phyloP scores from a whole-genome alignment of 2,888 invertebrate genomes.

The Hemistola chrysoprasaria region DNA sequence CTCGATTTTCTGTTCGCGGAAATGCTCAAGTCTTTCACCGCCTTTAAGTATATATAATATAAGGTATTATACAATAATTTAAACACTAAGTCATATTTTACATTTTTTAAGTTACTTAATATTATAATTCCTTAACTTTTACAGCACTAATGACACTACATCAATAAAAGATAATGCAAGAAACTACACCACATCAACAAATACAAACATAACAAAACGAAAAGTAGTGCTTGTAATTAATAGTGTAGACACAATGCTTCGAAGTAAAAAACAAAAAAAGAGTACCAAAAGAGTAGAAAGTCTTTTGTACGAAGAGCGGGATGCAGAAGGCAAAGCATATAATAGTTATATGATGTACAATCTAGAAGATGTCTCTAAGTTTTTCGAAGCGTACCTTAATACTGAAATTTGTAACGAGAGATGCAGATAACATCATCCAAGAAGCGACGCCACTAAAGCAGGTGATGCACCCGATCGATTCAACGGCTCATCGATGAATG shows the following conservation, averaged over 20 bases:
- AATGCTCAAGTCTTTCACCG: too few species aligned
- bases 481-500: conserved; percentile 15
- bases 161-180: too few species aligned
- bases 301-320: conserved; percentile 51
- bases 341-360: conserved; percentile 44
- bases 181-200: background rate
- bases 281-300: conserved; percentile 7
- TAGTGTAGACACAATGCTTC: background rate
- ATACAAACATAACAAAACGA: conserved; percentile 1
- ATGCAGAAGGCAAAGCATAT: conserved; percentile 33
- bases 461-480: conserved; percentile 27
- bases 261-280: background rate
- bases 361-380: conserved; percentile 48
- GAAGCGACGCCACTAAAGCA: conserved; percentile 43
- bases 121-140: too few species aligned
- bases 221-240: conserved; percentile 16
- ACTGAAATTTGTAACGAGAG: conserved; percentile 43
- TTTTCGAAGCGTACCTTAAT: conserved; percentile 46
- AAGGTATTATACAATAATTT: too few species aligned
- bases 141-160: too few species aligned
- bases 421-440: conserved; percentile 44
- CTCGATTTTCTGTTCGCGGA: too few species aligned
- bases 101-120: too few species aligned
- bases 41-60: too few species aligned
- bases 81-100: too few species aligned